phyloP scores from a whole-genome alignment of 2,797 vertebrate genomes.

The Stomatorhinus walkeri region DNA sequence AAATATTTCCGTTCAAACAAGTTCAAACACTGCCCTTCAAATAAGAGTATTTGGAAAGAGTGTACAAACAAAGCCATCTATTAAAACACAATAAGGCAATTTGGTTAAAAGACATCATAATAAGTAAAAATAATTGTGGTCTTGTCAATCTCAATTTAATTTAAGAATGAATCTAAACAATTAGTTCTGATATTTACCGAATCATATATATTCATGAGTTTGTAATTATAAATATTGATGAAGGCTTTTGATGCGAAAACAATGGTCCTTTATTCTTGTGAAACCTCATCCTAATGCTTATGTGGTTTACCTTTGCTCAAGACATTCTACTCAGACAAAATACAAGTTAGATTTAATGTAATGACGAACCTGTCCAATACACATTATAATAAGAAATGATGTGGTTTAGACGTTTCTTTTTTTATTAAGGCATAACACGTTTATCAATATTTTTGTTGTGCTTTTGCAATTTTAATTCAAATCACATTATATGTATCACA shows the following conservation, averaged over 20 bases:
- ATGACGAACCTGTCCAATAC: neutral
- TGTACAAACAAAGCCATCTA: neutral
- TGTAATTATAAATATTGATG: neutral
- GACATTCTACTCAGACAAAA: neutral
- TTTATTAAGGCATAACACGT: neutral
- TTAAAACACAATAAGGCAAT: neutral
- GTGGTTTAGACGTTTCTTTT: neutral
- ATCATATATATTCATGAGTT: neutral
- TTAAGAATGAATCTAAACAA: neutral
- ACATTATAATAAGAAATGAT: neutral
- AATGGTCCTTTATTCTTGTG: neutral
- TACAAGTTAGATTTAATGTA: neutral
- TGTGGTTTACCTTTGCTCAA: neutral
- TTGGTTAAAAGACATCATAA: neutral
- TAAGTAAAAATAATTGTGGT: neutral
- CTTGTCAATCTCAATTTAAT: neutral
- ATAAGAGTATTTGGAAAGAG: neutral
- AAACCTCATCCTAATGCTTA: neutral
- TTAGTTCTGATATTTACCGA: constrained; percentile 53
- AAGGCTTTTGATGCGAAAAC: neutral
- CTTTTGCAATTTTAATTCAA: neutral
- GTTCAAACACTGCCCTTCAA: neutral
- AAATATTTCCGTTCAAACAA: neutral
- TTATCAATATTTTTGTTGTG: neutral
- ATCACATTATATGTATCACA: neutral